Evolutionary conservation across 2,888 invertebrate genomes (phyloP), one percentile per base, ranked within the genome.

Genomic region (Melinaea marsaeus): DNA sequence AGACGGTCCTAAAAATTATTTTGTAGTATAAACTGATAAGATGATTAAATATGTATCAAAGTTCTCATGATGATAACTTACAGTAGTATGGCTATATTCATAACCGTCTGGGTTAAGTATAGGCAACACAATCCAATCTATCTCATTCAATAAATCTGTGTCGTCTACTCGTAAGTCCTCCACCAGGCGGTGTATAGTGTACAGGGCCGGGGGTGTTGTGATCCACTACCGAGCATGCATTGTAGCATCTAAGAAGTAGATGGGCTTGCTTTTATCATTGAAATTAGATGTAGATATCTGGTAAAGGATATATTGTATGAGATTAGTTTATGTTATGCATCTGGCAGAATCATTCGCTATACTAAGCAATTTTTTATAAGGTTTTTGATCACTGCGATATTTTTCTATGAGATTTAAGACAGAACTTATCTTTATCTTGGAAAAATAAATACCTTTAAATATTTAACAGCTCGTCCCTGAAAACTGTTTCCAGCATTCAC

Each of bases 101-200:
- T 95, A 95, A 0, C 95, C 95, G 79, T 95, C 95, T 13, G 95
- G 94, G 78, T 95, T 95, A 13, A 93, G 88, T 3, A 93, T 80
- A 0, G 95, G 95, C 67, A 94, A 68, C 32, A 94, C 83, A 69
- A 93, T 92, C 93, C 94, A 95, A 74, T 95, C 94, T 58, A 93
- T 90, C 46, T 86, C 79, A 22, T 92, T 81, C n/a, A 94, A 79
- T 4, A 95, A 77, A 58, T 91, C 81, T 0, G 73, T 72, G 4
- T 83, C 80, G 22, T 77, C 77, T 0, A 71, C 72, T 45, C 80
- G 83, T 33, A 87, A 68, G 69, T 92, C 88, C 65, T 92, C 92
- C 2, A 92, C 91, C 66, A 94, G 79, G 64, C 93, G 86, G 62
- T 92, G 82, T 57, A 94, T 91, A 51, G 92, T 81, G 76, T 93